Conservation (phyloP, 2,113 vertebrate genomes). For the Tylochromis polylepis region DNA sequence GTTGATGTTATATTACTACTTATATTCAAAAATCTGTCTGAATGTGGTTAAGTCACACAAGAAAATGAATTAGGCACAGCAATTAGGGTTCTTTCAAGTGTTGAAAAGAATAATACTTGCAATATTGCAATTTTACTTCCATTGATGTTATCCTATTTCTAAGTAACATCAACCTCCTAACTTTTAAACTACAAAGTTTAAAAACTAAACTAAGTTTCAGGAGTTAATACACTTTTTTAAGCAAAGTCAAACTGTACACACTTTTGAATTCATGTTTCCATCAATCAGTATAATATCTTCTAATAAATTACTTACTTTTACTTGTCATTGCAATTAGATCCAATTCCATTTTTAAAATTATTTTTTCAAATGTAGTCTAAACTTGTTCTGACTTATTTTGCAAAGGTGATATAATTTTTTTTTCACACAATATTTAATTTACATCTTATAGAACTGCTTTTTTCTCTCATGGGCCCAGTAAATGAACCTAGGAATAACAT, state of each 20-base stretch:
- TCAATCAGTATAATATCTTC: not conserved
- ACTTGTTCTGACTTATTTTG: no score
- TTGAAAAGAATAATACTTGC: not conserved
- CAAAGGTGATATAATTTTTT: no score
- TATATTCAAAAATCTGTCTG: not conserved
- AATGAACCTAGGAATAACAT: no score
- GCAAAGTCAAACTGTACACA: not conserved
- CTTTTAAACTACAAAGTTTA: not conserved
- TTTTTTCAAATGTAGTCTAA: no score
- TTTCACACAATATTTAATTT: no score
- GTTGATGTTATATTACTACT: not conserved
- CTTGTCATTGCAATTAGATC: no score
- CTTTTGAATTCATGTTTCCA: not conserved
- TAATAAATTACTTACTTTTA: no score
- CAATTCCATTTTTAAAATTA: no score
- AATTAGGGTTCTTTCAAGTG: not conserved
- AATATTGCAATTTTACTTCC: not conserved
- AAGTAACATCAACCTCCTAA: not conserved
- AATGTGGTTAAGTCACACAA: not conserved
- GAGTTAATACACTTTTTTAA: not conserved
- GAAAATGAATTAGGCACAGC: not conserved
- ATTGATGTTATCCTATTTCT: not conserved
- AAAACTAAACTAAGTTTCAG: not conserved
- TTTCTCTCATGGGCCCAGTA: no score
- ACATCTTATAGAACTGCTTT: no score